These are phyloP conservation scores for Polietes domitor DNA, from an alignment of 2,888 invertebrate species.

Conservation along the genomic window DNA sequence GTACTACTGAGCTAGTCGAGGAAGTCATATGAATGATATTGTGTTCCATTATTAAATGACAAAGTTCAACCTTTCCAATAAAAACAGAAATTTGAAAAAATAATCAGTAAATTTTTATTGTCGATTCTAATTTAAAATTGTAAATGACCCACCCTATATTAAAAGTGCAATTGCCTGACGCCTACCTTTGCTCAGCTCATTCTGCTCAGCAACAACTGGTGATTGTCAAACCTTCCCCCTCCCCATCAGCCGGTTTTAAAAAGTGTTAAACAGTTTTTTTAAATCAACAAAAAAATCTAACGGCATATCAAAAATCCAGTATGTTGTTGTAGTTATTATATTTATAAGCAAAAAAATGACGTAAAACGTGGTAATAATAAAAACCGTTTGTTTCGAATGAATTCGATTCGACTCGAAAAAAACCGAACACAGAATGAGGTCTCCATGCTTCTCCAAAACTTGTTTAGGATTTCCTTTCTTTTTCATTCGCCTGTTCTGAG, in stretches of 20 bases:
- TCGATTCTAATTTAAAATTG: no score
- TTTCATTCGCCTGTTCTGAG: background rate
- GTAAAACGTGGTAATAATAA: constrained; percentile 32
- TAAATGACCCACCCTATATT: no score
- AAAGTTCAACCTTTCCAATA: no score
- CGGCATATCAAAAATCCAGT: constrained; percentile 41
- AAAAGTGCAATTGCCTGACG: no score
- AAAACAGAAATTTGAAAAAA: no score
- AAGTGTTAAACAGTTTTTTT: background rate
- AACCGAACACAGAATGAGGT: background rate
- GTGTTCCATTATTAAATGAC: no score
- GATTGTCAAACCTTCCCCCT: background rate
- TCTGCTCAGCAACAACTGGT: background rate
- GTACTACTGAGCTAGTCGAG: no score
- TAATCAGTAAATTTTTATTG: no score
- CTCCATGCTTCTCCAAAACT: constrained; percentile 22
- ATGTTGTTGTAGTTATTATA: background rate
- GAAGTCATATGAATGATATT: no score
- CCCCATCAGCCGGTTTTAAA: background rate
- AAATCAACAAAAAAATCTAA: constrained; percentile 46
- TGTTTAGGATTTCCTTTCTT: constrained; percentile 40
- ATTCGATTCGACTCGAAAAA: background rate
- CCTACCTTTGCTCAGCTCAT: no score
- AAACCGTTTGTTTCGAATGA: background rate
- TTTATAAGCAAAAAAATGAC: constrained; percentile 39